These are phyloP conservation scores for Brassicogethes aeneus DNA, from an alignment of 2,888 invertebrate species.

Conservation along the genomic window DNA sequence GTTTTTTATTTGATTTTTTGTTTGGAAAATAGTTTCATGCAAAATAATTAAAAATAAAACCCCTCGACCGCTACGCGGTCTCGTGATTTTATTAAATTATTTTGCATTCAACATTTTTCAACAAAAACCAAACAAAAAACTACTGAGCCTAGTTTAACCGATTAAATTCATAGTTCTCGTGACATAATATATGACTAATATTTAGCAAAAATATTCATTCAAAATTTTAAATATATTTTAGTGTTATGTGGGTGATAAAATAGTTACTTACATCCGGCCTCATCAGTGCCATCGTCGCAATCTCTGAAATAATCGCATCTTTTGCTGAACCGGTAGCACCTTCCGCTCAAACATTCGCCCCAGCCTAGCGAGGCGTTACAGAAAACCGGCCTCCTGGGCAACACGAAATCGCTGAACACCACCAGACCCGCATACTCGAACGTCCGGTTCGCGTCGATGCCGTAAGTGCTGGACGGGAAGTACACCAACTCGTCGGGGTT, in stretches of 20 bases:
- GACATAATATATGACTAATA: too few species aligned
- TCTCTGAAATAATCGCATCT: slow-evolving; percentile 66
- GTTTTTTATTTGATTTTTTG: too few species aligned
- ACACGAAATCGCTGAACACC: slow-evolving; percentile 82
- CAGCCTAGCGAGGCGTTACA: slow-evolving; percentile 69
- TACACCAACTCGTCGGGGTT: slow-evolving; percentile 78
- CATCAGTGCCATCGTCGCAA: slow-evolving; percentile 81
- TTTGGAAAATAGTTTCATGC: too few species aligned
- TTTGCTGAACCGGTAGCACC: slow-evolving; percentile 63
- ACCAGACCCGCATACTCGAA: slow-evolving; percentile 84
- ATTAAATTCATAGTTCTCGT: too few species aligned
- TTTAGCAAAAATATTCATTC: too few species aligned
- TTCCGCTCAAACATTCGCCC: slow-evolving; percentile 72
- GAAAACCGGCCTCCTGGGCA: slow-evolving; percentile 55
- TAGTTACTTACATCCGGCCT: slow-evolving; percentile 74
- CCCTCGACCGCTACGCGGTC: too few species aligned
- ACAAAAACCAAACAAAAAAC: too few species aligned
- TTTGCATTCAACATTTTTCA: too few species aligned
- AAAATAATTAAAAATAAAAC: too few species aligned
- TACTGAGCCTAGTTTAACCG: too few species aligned
- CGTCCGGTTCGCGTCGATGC: slow-evolving; percentile 88
- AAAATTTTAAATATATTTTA: too few species aligned
- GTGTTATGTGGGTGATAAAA: slow-evolving; percentile 25
- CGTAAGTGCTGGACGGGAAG: slow-evolving; percentile 84
- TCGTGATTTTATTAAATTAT: too few species aligned